Evolutionary conservation across 2,888 invertebrate genomes (phyloP).

Genomic region (Bellardia bayeri): DNA sequence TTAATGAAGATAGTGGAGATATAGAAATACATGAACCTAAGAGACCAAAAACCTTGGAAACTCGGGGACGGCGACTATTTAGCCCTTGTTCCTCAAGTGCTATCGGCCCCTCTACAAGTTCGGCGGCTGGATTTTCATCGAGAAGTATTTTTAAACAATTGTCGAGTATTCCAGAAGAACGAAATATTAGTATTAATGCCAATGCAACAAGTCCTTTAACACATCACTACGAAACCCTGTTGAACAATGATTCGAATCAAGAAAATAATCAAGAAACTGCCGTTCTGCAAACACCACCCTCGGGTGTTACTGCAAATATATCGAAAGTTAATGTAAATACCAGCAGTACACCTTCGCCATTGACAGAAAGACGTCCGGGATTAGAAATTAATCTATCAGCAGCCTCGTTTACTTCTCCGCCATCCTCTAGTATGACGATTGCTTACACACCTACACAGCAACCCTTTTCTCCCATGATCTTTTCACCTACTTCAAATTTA

Average conservation of each 20-base stretch:
- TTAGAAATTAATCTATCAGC: constrained; percentile 76
- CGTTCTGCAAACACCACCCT: constrained; percentile 56
- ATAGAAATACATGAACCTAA: constrained; percentile 81
- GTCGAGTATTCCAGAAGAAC: constrained; percentile 76
- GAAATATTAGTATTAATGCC: constrained; percentile 40
- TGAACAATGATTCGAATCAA: constrained; percentile 78
- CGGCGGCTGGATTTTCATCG: constrained; percentile 34
- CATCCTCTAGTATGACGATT: constrained; percentile 74
- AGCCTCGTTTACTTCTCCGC: constrained; percentile 76
- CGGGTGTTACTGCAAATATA: constrained; percentile 5
- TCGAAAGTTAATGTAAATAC: constrained; percentile 34
- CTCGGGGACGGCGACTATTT: constrained; percentile 84
- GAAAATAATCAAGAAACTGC: constrained; percentile 75
- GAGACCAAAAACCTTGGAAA: constrained; percentile 82
- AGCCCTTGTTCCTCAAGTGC: constrained; percentile 80
- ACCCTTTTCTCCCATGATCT: constrained; percentile 78
- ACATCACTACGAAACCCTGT: constrained; percentile 64
- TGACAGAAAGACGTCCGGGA: constrained; percentile 77
- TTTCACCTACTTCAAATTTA: constrained; percentile 89
- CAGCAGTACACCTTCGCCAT: constrained; percentile 76
- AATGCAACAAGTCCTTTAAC: constrained; percentile 63
- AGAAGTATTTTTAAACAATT: constrained; percentile 75
- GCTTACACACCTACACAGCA: constrained; percentile 75
- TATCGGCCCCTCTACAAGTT: constrained; percentile 50
- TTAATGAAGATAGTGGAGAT: constrained; percentile 71